Evolutionary conservation across 1,140 invertebrate genomes (phyloP).

Genomic region (Plectrocnemia conspersa): DNA sequence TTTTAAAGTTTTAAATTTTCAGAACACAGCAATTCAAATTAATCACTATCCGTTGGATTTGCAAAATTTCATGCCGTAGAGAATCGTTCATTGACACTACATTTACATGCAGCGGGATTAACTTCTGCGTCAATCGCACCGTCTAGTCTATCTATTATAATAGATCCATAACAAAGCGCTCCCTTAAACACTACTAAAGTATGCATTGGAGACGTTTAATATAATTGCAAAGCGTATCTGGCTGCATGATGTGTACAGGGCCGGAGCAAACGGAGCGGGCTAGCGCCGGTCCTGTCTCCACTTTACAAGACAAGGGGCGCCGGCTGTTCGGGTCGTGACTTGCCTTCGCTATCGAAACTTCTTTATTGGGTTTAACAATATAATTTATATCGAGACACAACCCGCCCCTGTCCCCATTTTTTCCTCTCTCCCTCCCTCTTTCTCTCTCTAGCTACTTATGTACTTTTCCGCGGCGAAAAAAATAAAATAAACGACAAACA

Average conservation of each 20-base stretch:
- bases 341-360: conserved; percentile 31
- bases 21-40: too few relatives aligned
- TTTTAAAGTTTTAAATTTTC: too few relatives aligned
- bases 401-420: neutral
- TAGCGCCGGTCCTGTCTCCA: conserved; percentile 4
- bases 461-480: conserved; percentile 4
- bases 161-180: too few relatives aligned
- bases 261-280: neutral
- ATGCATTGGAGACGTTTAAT: conserved; percentile 16
- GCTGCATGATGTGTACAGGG: neutral
- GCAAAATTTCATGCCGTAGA: too few relatives aligned
- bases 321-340: conserved; percentile 32
- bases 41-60: too few relatives aligned
- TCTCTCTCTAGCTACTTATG: conserved; percentile 3
- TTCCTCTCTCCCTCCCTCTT: conserved; percentile 15
- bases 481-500: conserved; percentile 14
- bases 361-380: conserved; percentile 35
- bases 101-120: too few relatives aligned
- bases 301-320: too few relatives aligned
- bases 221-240: conserved; percentile 13
- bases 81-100: too few relatives aligned
- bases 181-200: too few relatives aligned
- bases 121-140: too few relatives aligned
- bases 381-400: conserved; percentile 29
- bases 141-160: too few relatives aligned